phyloP scores from a whole-genome alignment of 2,888 invertebrate genomes.

The Cheilosia soror region DNA sequence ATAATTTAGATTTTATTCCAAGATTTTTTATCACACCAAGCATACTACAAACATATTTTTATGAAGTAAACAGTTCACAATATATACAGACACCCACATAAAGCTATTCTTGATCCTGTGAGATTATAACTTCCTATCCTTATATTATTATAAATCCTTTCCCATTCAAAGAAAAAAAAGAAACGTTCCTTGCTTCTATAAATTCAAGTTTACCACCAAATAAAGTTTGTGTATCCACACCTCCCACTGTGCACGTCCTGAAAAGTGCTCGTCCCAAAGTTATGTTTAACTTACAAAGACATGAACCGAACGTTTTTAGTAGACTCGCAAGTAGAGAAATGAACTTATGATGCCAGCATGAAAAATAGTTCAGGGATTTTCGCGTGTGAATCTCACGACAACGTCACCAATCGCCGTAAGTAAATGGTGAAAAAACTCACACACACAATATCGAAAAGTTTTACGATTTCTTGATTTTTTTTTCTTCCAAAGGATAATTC shows the following conservation, averaged over 20 bases:
- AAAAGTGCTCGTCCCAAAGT: constrained; percentile 52
- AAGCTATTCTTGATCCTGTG: constrained; percentile 6
- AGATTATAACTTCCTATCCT: constrained; percentile 45
- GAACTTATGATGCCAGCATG: constrained; percentile 67
- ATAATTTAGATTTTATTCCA: constrained; percentile 4
- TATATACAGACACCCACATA: neutral
- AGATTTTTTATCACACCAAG: neutral
- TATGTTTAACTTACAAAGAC: constrained; percentile 64
- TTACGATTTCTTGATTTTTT: constrained; percentile 25
- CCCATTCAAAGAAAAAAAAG: constrained; percentile 22
- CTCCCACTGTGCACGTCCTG: constrained; percentile 57
- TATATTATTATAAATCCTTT: constrained; percentile 46
- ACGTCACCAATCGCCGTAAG: constrained; percentile 48
- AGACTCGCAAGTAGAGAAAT: constrained; percentile 55
- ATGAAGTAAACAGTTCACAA: neutral
- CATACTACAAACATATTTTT: constrained; percentile 4
- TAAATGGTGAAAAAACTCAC: constrained; percentile 24
- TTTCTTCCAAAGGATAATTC: constrained; percentile 61
- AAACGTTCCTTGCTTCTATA: neutral
- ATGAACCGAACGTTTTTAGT: constrained; percentile 61
- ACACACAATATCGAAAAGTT: constrained; percentile 65
- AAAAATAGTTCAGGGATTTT: constrained; percentile 67
- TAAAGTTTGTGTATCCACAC: constrained; percentile 58
- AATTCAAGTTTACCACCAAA: constrained; percentile 65
- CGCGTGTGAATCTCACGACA: constrained; percentile 52